These are phyloP conservation scores for Ischnus inquisitorius DNA, from an alignment of 2,888 invertebrate genomes.

Conservation along the genomic window DNA sequence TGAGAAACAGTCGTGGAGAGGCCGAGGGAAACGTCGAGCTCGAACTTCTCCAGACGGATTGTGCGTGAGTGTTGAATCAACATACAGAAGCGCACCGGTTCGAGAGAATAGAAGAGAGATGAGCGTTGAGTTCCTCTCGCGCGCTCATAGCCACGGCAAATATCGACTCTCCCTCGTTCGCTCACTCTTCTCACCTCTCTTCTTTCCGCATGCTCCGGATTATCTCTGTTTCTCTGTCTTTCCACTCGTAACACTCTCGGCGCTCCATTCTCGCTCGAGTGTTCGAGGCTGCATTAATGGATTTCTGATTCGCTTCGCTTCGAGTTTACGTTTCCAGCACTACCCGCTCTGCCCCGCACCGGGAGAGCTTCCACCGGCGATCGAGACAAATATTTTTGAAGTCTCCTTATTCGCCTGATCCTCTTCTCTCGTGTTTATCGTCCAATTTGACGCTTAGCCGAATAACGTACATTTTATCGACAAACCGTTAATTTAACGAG, in stretches of 20 bases:
- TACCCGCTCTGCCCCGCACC: too few relatives aligned
- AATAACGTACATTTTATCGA: too few relatives aligned
- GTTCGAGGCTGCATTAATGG: conserved; percentile 56
- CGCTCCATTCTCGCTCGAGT: conserved; percentile 33
- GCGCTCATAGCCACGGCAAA: conserved; percentile 45
- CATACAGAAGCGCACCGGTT: background rate
- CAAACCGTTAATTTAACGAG: too few relatives aligned
- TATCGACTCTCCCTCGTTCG: conserved; percentile 40
- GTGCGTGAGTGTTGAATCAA: conserved; percentile 63
- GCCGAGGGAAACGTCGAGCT: too few relatives aligned
- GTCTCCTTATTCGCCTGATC: too few relatives aligned
- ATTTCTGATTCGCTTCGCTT: conserved; percentile 48
- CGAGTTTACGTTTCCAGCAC: conserved; percentile 27
- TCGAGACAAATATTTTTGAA: background rate
- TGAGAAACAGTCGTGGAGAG: conserved; percentile 11
- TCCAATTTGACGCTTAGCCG: too few relatives aligned
- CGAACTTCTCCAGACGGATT: conserved; percentile 57
- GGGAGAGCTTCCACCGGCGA: conserved; percentile 13
- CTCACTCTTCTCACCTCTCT: background rate
- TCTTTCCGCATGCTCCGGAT: background rate
- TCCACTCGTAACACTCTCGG: conserved; percentile 4
- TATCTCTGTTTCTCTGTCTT: conserved; percentile 17
- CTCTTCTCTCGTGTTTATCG: too few relatives aligned
- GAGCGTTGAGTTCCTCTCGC: conserved; percentile 44
- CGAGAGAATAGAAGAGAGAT: background rate